Evolutionary conservation across 1,140 invertebrate genomes (phyloP), one percentile per base, ranked within the genome.

Genomic region (Anoplolepis gracilipes): DNA sequence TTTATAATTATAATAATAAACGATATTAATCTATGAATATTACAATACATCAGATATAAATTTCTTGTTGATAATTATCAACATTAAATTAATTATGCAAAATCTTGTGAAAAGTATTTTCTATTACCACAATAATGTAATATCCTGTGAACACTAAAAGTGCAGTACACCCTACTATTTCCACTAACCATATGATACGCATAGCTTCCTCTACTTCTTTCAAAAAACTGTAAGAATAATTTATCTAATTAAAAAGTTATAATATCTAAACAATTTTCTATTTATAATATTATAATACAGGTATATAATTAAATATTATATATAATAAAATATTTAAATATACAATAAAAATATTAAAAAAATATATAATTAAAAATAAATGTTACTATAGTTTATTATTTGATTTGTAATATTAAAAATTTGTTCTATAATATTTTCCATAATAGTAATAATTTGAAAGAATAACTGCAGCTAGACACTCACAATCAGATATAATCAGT

Each of bases 71-170:
- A 46, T 49, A 49, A 49, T 19, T 49, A 49, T 49, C 16, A 49
- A 49, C 46, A 77, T 81, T 7, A 86, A 88, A 84, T 78, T 90
- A 64, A 65, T 77, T 77, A 57, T 36, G 22, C 70, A 53, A 55
- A 65, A 13, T 13, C 6, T 30, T 0, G 10, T n/a, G 8, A 1
- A 75, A 30, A 57, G 0, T 16, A 19, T 46, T 72, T 4, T 2
- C 55, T 0, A 8, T 49, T 82, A 89, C 88, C 88, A 86, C 77
- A 62, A 89, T 59, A 19, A 89, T n/a, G 64, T 39, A 88, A 64
- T 76, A 89, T 30, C 36, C 88, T 10, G 61, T 46, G 30, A 93
- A 85, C 57, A 92, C 93, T 30, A 92, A 89, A 10, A 92, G 90
- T 84, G 91, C 36, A 0, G 89, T 57, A 42, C 67, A 72, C 0